Percentiles rank a stretch among this genome's conserved stretches.
These are phyloP conservation scores for Protonibea diacanthus DNA, from an alignment of 2,797 vertebrate genomes.

Conservation along the genomic window DNA sequence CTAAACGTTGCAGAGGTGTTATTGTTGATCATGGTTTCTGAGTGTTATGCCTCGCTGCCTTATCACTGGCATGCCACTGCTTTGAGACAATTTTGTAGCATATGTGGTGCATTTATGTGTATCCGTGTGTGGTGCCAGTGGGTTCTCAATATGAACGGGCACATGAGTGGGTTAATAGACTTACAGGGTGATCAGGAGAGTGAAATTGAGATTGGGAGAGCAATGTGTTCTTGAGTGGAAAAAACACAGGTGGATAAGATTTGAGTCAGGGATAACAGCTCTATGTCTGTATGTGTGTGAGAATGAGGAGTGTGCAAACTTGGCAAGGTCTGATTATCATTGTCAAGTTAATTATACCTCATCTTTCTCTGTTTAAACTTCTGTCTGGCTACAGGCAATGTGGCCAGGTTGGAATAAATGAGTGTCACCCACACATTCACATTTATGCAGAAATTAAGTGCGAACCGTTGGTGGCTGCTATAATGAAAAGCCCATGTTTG, in stretches of 20 bases:
- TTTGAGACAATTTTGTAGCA: constrained; percentile 11
- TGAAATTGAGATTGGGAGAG: background rate
- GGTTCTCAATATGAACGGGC: constrained; percentile 34
- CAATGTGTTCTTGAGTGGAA: constrained; percentile 5
- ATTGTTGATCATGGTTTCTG: constrained; percentile 38
- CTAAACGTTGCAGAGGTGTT: constrained; percentile 59
- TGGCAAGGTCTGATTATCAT: constrained; percentile 28
- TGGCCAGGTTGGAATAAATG: constrained; percentile 35
- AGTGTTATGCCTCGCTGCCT: constrained; percentile 22
- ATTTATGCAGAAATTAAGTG: constrained; percentile 31
- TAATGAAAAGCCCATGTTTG: constrained; percentile 27
- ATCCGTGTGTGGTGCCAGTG: background rate
- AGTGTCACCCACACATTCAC: constrained; percentile 14
- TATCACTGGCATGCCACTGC: constrained; percentile 32
- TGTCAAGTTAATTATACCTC: constrained; percentile 46
- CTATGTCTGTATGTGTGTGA: constrained; percentile 5
- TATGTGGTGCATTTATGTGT: constrained; percentile 24
- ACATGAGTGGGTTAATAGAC: constrained; percentile 31
- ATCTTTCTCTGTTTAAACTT: constrained; percentile 33
- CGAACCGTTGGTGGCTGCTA: background rate
- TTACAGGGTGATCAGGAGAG: constrained; percentile 13
- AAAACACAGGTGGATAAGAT: constrained; percentile 19
- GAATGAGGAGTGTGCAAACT: constrained; percentile 24
- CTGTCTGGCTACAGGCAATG: constrained; percentile 27
- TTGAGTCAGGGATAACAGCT: constrained; percentile 18